Conservation (phyloP, 1,140 invertebrate species). For the Neotoxoptera formosana region DNA sequence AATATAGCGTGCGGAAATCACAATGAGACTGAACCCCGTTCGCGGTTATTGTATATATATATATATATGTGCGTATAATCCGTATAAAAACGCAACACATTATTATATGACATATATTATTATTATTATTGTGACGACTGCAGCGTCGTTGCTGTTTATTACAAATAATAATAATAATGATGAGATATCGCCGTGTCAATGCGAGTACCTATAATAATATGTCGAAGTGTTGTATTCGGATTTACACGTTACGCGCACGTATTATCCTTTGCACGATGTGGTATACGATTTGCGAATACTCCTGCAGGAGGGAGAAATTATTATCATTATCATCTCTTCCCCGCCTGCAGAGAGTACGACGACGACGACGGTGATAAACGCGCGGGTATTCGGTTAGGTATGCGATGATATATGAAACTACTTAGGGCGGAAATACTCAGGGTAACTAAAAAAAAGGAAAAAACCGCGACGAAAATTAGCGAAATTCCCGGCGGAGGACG, state of each 20-base stretch:
- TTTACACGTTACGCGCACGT: neutral
- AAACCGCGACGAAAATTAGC: conserved; percentile 53
- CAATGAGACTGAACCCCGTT: neutral
- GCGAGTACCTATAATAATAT: neutral
- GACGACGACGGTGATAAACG: neutral
- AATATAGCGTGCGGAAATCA: neutral
- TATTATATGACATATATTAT: neutral
- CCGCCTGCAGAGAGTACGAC: no score
- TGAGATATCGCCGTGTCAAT: neutral
- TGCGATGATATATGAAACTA: neutral
- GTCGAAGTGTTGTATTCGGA: conserved; percentile 2
- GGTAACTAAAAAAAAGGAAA: neutral
- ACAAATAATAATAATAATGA: neutral
- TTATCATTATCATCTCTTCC: neutral
- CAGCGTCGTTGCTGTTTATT: neutral
- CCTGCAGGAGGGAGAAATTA: neutral
- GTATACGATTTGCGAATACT: neutral
- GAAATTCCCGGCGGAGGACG: conserved; percentile 27
- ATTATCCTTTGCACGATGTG: neutral
- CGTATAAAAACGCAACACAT: neutral
- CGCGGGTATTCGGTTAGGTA: neutral
- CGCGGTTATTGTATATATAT: neutral
- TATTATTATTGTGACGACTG: neutral
- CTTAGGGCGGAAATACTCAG: neutral
- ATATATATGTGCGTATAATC: neutral